These are phyloP conservation scores for Hybos culiciformis DNA, from an alignment of 2,888 invertebrate species.

Conservation along the genomic window DNA sequence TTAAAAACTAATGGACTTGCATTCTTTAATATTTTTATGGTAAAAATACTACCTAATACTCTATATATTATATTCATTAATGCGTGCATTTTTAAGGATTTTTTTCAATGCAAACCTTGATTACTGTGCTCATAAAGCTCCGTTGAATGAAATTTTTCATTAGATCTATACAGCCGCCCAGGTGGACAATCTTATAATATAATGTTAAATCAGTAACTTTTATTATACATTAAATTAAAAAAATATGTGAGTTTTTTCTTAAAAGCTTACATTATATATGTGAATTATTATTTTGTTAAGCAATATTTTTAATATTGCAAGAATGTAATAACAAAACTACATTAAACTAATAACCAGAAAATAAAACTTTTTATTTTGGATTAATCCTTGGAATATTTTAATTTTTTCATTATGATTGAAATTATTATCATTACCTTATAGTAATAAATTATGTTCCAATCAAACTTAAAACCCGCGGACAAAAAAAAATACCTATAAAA, in stretches of 20 bases:
- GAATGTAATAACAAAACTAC: too few species aligned
- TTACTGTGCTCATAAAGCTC: slow-evolving; percentile 39
- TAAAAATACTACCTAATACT: background rate
- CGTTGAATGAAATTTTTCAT: slow-evolving; percentile 49
- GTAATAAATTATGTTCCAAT: too few species aligned
- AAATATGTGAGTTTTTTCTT: background rate
- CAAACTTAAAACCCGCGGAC: too few species aligned
- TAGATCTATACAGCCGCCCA: slow-evolving; percentile 48
- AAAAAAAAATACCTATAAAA: too few species aligned
- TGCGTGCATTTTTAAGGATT: slow-evolving; percentile 15
- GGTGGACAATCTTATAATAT: slow-evolving; percentile 30
- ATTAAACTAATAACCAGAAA: too few species aligned
- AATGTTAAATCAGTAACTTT: background rate
- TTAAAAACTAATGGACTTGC: background rate
- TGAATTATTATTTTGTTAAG: too few species aligned
- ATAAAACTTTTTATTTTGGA: too few species aligned
- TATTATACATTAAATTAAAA: background rate
- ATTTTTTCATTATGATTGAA: too few species aligned
- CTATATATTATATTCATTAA: background rate
- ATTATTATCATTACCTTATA: too few species aligned
- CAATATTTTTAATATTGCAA: too few species aligned
- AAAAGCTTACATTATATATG: too few species aligned
- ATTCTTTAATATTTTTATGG: background rate
- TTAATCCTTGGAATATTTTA: too few species aligned
- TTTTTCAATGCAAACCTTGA: slow-evolving; percentile 30